phyloP scores from a whole-genome alignment of 2,797 vertebrate genomes.

The Arctocebus calabarensis region DNA sequence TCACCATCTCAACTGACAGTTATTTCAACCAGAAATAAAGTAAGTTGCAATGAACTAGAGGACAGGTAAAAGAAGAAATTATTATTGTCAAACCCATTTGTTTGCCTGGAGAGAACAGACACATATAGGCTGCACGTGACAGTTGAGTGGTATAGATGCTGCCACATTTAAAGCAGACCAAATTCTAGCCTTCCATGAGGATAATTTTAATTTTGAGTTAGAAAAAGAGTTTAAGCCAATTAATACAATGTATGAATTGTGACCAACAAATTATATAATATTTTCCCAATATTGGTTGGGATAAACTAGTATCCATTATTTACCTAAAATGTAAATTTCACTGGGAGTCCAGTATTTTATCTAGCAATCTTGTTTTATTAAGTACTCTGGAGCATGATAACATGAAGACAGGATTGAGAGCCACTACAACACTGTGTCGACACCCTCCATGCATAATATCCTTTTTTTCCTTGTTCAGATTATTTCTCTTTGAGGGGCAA shows the following conservation, averaged over 20 bases:
- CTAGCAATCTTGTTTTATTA: not conserved
- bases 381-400: not conserved
- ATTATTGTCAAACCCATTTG: not conserved
- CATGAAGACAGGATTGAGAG: not conserved
- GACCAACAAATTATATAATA: not conserved
- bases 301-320: not conserved
- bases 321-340: not conserved
- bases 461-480: not conserved
- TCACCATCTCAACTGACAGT: not conserved
- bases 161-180: not conserved
- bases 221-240: conserved; percentile 39
- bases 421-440: not conserved
- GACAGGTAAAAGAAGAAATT: not conserved
- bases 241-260: not conserved
- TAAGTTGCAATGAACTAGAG: not conserved
- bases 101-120: not conserved
- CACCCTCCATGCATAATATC: not conserved
- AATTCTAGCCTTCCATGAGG: not conserved
- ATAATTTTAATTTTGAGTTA: not conserved
- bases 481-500: conserved; percentile 1
- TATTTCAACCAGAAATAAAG: conserved; percentile 31
- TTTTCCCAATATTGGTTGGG: not conserved
- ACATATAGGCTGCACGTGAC: not conserved
- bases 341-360: not conserved
- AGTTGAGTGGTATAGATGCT: not conserved